Base-by-base conservation (phyloP, 2,888 invertebrate species). In the Neelides folsomi region DNA sequence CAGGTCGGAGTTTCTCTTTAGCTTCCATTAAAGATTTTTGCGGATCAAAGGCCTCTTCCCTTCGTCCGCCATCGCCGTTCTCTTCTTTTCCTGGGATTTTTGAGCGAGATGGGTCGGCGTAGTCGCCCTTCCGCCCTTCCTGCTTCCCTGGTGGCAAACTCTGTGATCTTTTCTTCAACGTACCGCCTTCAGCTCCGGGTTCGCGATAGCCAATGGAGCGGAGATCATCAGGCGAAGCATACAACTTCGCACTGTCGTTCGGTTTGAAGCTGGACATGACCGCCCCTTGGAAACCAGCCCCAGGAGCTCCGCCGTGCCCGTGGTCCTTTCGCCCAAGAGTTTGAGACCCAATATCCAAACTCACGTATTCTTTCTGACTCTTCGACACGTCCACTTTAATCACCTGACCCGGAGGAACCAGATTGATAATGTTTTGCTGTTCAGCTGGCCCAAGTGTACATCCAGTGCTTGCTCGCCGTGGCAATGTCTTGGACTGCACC, bases 211-310 rank as follows among this genome's bases (percentile, higher is more conserved):
- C 83, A 38, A 84, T 81, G 45, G 78, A 77, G 68, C 81, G 84
- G 67, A 86, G 78, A 69, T 86, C 87, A 66, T 84, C 82, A 13
- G 92, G 92, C 51, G 87, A 85, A 34, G 90, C 90, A 72, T 89
- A 90, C 55, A 93, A 75, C 70, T 86, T 85, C 48, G 86, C 86
- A 71, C 78, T 83, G 59, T 83, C 82, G 54, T 83, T 80, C 8
- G 93, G 93, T 65, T 88, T 82, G 75, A 93, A 93, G 67, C 89
- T 87, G 49, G 89, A 90, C 71, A 83, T 82, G 48, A 85, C 79
- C 39, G 50, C 75, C 1, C 67, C 68, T 27, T 27, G 27, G 27
- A 27, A 27, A 27, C 27, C 27, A 27, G 27, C 27, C 27, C 27
- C 27, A 27, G 3, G 27, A 27, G 27, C 27, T 27, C 27, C 27